Evolutionary conservation across 2,113 vertebrate genomes (phyloP), one percentile per base, ranked within the genome.

Genomic region (Syngnathoides biaculeatus): DNA sequence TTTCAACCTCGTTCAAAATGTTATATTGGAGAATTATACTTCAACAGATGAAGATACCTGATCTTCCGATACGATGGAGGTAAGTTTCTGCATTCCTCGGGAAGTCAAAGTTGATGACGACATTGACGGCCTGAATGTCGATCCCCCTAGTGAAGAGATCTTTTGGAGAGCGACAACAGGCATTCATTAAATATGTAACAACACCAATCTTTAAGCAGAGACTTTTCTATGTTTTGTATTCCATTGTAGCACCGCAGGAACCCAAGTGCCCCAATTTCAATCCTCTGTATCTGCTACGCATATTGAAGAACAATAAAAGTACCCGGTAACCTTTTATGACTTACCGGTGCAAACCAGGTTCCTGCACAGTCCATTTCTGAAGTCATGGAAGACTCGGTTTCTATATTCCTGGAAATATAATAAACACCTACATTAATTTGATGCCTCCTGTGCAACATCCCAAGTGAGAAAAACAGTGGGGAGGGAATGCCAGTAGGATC

Each of bases 41-140:
- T 50, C 20, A 22, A 2, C 7, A 9, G 17, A 17, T 22, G 5
- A 1, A 24, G 69, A 4, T 6, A 92, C 92, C 92, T 88, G 92
- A 93, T 89, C 92, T 82, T 67, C 92, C 92, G 15, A 93, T 93
- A 42, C 92, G 92, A 81, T 93, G 92, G 35, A 93, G 89, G 82
- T 93, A 93, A 1, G 92, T 93, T 73, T 92, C 92, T 0, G 92
- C 91, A 9, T 92, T 93, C 80, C 88, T 93, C 24, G 92, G 92
- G 78, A 93, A 93, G 75, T 93, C 92, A 17, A 93, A 93, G 83
- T 93, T 93, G 78, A 93, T 93, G 73, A 93, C 92, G 0, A 93
- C 92, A 9, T 93, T 93, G 71, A 93, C 92, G 1, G 92, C 91
- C 86, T 93, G 92, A 80, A 93, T 92, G 73, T 93, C 92, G 42